A percentile compares a stretch with the other conserved stretches of the same genome.
phyloP scores from a whole-genome alignment of 2,888 invertebrate genomes.

The Abrostola tripartita region DNA sequence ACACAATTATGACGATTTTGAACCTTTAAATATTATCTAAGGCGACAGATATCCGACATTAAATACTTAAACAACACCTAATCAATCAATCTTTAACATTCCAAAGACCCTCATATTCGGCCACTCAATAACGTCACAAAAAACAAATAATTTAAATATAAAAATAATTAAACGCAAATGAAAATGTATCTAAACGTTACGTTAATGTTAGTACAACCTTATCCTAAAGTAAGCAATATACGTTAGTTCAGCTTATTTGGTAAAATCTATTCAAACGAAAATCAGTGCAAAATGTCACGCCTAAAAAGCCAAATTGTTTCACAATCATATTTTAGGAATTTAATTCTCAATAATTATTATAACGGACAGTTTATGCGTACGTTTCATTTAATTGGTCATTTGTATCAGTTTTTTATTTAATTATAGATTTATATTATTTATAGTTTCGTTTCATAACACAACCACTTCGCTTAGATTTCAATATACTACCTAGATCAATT shows the following conservation, averaged over 20 bases:
- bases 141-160: conserved; percentile 52
- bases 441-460: too few relatives aligned
- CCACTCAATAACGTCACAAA: conserved; percentile 26
- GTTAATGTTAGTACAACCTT: conserved; percentile 65
- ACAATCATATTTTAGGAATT: conserved; percentile 45
- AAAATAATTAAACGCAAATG: conserved; percentile 43
- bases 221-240: conserved; percentile 61
- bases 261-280: conserved; percentile 59
- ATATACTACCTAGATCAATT: too few relatives aligned
- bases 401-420: neutral
- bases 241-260: conserved; percentile 67
- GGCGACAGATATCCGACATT: too few relatives aligned
- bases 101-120: conserved; percentile 21
- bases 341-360: conserved; percentile 27
- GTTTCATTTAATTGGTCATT: conserved; percentile 19
- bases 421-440: neutral
- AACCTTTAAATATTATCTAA: too few relatives aligned
- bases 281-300: conserved; percentile 61
- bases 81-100: conserved; percentile 22
- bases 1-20: too few relatives aligned
- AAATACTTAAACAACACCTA: conserved; percentile 41
- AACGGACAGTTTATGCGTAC: conserved; percentile 5
- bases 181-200: conserved; percentile 32
- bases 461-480: too few relatives aligned
- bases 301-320: conserved; percentile 76